A percentile compares a stretch with the other conserved stretches of the same genome.
phyloP scores from a whole-genome alignment of 2,888 invertebrate genomes.

The Ptychoptera albimana region DNA sequence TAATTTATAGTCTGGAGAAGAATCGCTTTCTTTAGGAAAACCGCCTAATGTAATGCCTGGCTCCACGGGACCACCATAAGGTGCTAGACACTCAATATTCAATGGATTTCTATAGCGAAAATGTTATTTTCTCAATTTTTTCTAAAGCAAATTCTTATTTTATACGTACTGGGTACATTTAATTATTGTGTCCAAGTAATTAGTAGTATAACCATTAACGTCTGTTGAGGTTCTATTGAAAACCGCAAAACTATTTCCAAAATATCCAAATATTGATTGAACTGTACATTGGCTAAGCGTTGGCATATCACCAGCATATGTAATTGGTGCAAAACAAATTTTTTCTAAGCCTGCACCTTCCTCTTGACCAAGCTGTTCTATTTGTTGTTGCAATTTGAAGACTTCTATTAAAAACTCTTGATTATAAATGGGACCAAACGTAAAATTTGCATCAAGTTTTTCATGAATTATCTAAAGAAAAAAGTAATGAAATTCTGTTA shows the following conservation, averaged over 20 bases:
- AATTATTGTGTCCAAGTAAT: conserved; percentile 27
- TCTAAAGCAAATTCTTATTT: neutral
- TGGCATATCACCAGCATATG: conserved; percentile 40
- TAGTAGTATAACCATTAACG: conserved; percentile 16
- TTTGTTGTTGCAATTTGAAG: conserved; percentile 47
- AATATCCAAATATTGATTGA: conserved; percentile 69
- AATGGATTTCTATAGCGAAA: conserved; percentile 35
- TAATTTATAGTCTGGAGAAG: conserved; percentile 33
- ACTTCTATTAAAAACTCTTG: conserved; percentile 57
- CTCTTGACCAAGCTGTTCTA: conserved; percentile 39
- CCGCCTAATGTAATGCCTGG: conserved; percentile 77
- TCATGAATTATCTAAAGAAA: conserved; percentile 24
- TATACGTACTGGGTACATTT: conserved; percentile 18
- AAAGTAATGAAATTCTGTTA: neutral
- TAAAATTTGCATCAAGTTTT: conserved; percentile 26
- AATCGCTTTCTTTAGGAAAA: conserved; percentile 15
- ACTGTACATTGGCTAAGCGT: conserved; percentile 53
- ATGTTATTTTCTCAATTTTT: neutral
- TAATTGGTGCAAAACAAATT: conserved; percentile 76
- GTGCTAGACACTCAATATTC: conserved; percentile 51
- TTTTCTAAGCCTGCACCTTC: conserved; percentile 40
- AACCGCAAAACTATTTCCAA: conserved; percentile 39
- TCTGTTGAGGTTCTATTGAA: conserved; percentile 30
- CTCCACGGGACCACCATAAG: conserved; percentile 78
- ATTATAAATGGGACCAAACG: conserved; percentile 70